A percentile compares a stretch with the other conserved stretches of the same genome.
Evolutionary conservation across 2,888 invertebrate genomes (phyloP).

Genomic region (Venusia cambrica): DNA sequence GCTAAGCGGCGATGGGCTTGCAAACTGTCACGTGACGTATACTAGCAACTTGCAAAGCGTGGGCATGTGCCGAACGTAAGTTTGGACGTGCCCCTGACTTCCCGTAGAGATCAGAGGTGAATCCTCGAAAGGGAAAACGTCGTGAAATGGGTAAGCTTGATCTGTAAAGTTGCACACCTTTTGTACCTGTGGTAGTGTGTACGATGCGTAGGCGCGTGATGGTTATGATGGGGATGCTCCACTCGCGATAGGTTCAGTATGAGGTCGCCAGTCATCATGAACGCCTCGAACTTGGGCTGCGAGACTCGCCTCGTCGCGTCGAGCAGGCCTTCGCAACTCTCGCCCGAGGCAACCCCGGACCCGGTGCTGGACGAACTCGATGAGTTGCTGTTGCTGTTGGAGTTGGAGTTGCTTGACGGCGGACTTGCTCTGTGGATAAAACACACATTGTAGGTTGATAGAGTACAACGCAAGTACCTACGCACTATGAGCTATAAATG

Average conservation of each 20-base stretch:
- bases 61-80: too few relatives aligned
- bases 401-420: slow-evolving; percentile 70
- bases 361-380: slow-evolving; percentile 74
- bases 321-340: slow-evolving; percentile 70
- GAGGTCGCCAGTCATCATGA: slow-evolving; percentile 98
- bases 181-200: slow-evolving; percentile 74
- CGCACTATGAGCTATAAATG: too few relatives aligned
- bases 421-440: slow-evolving; percentile 53
- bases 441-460: background rate
- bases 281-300: slow-evolving; percentile 91
- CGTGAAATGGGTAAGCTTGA: too few relatives aligned
- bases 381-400: slow-evolving; percentile 65
- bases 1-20: too few relatives aligned
- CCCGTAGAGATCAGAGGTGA: too few relatives aligned
- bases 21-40: too few relatives aligned
- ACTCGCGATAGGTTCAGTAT: slow-evolving; percentile 95
- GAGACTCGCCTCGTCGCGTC: slow-evolving; percentile 60
- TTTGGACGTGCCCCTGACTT: too few relatives aligned
- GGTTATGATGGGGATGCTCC: slow-evolving; percentile 83
- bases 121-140: too few relatives aligned
- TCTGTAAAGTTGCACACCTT: too few relatives aligned
- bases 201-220: slow-evolving; percentile 72
- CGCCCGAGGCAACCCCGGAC: slow-evolving; percentile 77
- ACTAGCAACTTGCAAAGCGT: too few relatives aligned
- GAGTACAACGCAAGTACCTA: slow-evolving; percentile 5